Conservation (phyloP, 2,797 vertebrate species). For the Oreortyx pictus region DNA sequence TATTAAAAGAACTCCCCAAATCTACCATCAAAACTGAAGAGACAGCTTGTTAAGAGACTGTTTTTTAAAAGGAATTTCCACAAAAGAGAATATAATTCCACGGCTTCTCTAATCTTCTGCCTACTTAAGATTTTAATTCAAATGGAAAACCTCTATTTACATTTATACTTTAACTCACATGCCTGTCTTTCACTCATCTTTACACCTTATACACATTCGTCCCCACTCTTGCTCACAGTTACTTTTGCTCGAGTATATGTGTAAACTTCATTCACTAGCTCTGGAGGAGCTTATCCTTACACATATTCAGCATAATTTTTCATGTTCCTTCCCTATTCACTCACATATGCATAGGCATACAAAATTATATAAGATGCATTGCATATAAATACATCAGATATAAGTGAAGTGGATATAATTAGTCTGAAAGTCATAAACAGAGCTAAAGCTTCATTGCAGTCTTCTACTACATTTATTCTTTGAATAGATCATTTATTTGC, state of each 20-base stretch:
- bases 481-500: conserved; percentile 43
- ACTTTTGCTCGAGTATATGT: neutral
- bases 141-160: neutral
- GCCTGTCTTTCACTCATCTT: neutral
- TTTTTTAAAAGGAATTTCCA: neutral
- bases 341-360: neutral
- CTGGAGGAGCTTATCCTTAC: neutral
- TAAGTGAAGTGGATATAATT: neutral
- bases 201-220: neutral
- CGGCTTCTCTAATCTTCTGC: conserved; percentile 23
- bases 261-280: neutral
- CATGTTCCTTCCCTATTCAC: neutral
- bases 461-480: neutral
- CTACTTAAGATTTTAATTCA: conserved; percentile 7
- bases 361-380: neutral
- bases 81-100: conserved; percentile 13
- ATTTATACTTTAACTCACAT: neutral
- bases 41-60: neutral
- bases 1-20: neutral
- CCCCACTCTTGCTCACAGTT: neutral
- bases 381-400: neutral
- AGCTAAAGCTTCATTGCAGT: neutral
- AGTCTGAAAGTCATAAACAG: conserved; percentile 18
- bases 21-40: neutral
- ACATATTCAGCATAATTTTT: neutral